These are phyloP conservation scores for Eupithecia abbreviata DNA, from an alignment of 2,888 invertebrate genomes.

Conservation along the genomic window DNA sequence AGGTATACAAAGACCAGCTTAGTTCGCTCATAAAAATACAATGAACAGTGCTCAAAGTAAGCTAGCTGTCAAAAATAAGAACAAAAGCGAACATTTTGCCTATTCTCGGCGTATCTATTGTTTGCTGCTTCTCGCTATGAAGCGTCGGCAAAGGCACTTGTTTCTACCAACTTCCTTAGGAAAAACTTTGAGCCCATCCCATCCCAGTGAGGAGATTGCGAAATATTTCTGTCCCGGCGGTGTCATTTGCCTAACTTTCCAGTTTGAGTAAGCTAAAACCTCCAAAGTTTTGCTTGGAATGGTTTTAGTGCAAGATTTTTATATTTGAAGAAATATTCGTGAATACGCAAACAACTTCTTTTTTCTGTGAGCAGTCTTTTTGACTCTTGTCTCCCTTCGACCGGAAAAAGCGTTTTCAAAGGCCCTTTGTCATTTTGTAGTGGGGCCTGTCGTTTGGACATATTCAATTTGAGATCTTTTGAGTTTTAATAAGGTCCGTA, in stretches of 20 bases:
- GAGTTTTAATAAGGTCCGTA: slow-evolving; percentile 25
- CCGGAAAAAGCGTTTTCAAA: slow-evolving; percentile 40
- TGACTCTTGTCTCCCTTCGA: slow-evolving; percentile 45
- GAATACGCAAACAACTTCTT: slow-evolving; percentile 49
- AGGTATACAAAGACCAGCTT: slow-evolving; percentile 1
- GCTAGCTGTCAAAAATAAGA: slow-evolving; percentile 53
- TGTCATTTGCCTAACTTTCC: slow-evolving; percentile 78
- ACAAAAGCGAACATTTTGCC: slow-evolving; percentile 64
- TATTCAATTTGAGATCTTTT: slow-evolving; percentile 36
- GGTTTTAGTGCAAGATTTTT: slow-evolving; percentile 62
- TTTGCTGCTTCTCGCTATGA: slow-evolving; percentile 57
- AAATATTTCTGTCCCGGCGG: slow-evolving; percentile 75
- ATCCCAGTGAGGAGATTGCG: slow-evolving; percentile 73
- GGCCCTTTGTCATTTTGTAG: slow-evolving; percentile 43
- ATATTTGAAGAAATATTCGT: slow-evolving; percentile 56
- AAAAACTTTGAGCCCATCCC: slow-evolving; percentile 70
- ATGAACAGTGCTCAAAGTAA: slow-evolving; percentile 48
- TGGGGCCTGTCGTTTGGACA: slow-evolving; percentile 31
- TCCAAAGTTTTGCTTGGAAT: slow-evolving; percentile 65
- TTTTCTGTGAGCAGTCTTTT: slow-evolving; percentile 48
- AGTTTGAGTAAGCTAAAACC: slow-evolving; percentile 78
- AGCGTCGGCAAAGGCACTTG: slow-evolving; percentile 55
- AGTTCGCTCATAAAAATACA: slow-evolving; percentile 32
- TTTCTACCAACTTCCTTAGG: slow-evolving; percentile 63
- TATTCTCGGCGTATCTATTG: slow-evolving; percentile 65